Conservation (phyloP, 2,113 vertebrate species). For the Nettapus auritus region DNA sequence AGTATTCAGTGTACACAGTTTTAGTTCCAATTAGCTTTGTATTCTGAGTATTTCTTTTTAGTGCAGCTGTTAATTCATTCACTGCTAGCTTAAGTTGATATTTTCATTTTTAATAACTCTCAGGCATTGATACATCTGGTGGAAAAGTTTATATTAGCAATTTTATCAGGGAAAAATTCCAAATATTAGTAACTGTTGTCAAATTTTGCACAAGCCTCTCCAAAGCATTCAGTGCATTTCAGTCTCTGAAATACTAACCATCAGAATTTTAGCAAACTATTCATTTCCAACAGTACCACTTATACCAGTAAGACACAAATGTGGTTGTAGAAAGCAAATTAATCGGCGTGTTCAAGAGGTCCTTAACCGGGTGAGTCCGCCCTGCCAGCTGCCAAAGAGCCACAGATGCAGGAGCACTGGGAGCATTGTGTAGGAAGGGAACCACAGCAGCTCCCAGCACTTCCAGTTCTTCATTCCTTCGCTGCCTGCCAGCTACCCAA, state of each 20-base stretch:
- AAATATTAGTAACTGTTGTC: background rate
- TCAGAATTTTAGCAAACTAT: background rate
- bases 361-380: background rate
- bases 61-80: background rate
- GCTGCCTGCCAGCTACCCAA: background rate
- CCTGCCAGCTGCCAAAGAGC: background rate
- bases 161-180: background rate
- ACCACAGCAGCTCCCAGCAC: background rate
- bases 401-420: background rate
- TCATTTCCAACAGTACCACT: background rate
- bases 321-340: background rate
- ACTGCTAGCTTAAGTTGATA: background rate
- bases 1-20: background rate
- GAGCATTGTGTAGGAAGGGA: background rate
- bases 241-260: background rate
- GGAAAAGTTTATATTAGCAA: background rate
- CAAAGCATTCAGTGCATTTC: background rate
- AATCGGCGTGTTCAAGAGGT: background rate
- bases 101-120: background rate
- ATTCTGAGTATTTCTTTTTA: background rate
- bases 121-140: background rate
- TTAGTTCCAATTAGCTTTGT: background rate
- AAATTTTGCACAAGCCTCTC: background rate
- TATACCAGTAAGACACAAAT: background rate
- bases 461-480: background rate